Evolutionary conservation across 1,140 invertebrate species (phyloP), one percentile per base, ranked within the genome.

Genomic region (Papilio helenus): DNA sequence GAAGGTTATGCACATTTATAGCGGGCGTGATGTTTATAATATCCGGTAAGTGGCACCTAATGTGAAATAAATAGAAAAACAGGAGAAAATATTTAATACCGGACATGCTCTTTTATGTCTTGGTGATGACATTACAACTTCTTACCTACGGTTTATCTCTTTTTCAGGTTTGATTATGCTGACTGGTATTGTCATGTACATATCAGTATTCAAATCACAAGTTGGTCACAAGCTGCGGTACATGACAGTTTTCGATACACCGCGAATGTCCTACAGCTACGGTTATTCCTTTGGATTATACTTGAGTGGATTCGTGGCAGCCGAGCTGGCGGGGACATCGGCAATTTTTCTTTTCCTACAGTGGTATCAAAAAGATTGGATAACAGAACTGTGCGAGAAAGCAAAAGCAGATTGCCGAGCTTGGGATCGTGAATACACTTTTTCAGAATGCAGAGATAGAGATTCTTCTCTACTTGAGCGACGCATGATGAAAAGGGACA

Each of bases 131-230:
- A n/a, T n/a, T n/a, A n/a, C 80, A 8, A 51, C 42, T 39, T 46
- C 23, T 61, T 58, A 72, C 5, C 14, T 16, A 16, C n/a, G 74
- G 42, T 73, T 76, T 68, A n/a, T 71, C 77, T 80, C 78, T 85
- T 84, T 82, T 95, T 23, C 93, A 98, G 98, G 98, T 88, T 95
- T 99, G 51, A 95, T 98, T 76, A 98, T 98, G 97, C 95, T 98
- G 77, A 97, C 97, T 78, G 98, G 97, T 26, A 96, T 98, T 88
- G 97, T 99, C 82, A 97, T 98, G 95, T 99, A 98, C 96, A 98
- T 99, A 95, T 98, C 98, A 14, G 97, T 98, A 76, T 97, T 99
- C 87, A 98, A 98, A 94, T 96, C 98, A 0, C 98, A 98, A 96
- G 96, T 98, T 18, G 97, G 97, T 4, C 96, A 97, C 80, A 99